These are phyloP conservation scores for Onychomys leucogaster DNA, from an alignment of 2,797 vertebrate species.

Conservation along the genomic window DNA sequence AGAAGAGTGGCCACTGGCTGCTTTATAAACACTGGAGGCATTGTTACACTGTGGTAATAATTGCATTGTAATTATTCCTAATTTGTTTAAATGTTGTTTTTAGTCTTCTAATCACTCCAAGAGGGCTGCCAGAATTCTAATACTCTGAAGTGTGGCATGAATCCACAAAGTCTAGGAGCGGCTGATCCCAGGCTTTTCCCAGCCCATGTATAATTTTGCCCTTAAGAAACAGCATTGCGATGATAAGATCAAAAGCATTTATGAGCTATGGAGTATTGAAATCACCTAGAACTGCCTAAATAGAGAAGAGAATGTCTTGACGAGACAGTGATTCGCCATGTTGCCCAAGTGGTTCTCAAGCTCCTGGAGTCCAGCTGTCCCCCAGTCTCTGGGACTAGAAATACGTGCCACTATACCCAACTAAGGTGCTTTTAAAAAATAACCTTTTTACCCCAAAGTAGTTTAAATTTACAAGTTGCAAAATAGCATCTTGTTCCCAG, in stretches of 20 bases:
- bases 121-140: constrained; percentile 70
- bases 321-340: neutral
- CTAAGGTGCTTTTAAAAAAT: neutral
- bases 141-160: constrained; percentile 53
- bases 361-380: neutral
- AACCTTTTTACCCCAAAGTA: constrained; percentile 5
- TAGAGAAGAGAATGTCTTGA: neutral
- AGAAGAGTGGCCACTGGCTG: constrained; percentile 37
- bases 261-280: neutral
- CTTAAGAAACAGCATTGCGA: constrained; percentile 36
- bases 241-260: neutral
- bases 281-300: neutral
- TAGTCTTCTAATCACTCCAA: constrained; percentile 65
- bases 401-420: neutral
- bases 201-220: neutral
- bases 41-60: constrained; percentile 57
- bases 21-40: constrained; percentile 60
- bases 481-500: neutral
- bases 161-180: constrained; percentile 32
- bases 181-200: neutral
- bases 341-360: neutral
- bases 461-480: neutral
- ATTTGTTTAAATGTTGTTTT: constrained; percentile 78
- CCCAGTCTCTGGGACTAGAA: neutral
- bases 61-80: constrained; percentile 68